These are phyloP conservation scores for Lethenteron camtschaticum DNA, from an alignment of 2,113 vertebrate genomes.

Conservation along the genomic window DNA sequence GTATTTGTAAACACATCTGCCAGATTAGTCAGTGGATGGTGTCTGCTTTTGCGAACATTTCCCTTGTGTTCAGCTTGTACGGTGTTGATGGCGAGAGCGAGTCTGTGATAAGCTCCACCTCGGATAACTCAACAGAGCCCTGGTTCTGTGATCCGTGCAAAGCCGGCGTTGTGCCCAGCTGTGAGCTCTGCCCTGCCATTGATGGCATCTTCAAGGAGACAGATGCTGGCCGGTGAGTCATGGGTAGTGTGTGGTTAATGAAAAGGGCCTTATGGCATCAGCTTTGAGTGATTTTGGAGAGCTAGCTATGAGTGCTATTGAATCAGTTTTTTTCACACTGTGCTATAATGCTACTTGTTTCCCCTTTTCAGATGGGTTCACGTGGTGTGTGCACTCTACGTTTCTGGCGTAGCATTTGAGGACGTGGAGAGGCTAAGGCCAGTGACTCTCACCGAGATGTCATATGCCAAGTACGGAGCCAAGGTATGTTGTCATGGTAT, in stretches of 20 bases:
- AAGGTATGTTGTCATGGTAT: slow-evolving; percentile 36
- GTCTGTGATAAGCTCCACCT: slow-evolving; percentile 95
- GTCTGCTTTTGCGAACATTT: too few relatives aligned
- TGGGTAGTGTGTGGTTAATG: too few relatives aligned
- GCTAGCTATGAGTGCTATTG: too few relatives aligned
- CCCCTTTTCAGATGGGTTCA: slow-evolving; percentile 64
- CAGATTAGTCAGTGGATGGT: background rate
- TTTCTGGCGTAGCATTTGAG: slow-evolving; percentile 91
- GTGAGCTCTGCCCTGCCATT: slow-evolving; percentile 85
- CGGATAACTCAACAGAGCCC: slow-evolving; percentile 91
- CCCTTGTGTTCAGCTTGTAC: slow-evolving; percentile 49
- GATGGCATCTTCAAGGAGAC: slow-evolving; percentile 98
- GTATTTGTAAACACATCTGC: background rate
- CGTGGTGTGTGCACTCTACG: slow-evolving; percentile 89
- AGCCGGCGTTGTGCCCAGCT: slow-evolving; percentile 75
- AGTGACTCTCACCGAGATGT: slow-evolving; percentile 96
- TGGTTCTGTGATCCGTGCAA: slow-evolving; percentile 99
- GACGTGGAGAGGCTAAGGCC: slow-evolving; percentile 90
- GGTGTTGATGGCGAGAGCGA: slow-evolving; percentile 97
- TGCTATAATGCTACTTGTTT: slow-evolving; percentile 1
- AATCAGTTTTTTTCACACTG: too few relatives aligned
- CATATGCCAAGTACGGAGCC: slow-evolving; percentile 91
- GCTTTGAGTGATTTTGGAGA: too few relatives aligned
- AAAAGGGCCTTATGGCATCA: too few relatives aligned
- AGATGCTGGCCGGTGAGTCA: slow-evolving; percentile 66